phyloP scores from a whole-genome alignment of 2,113 vertebrate genomes.

The Tachysurus fulvidraco region DNA sequence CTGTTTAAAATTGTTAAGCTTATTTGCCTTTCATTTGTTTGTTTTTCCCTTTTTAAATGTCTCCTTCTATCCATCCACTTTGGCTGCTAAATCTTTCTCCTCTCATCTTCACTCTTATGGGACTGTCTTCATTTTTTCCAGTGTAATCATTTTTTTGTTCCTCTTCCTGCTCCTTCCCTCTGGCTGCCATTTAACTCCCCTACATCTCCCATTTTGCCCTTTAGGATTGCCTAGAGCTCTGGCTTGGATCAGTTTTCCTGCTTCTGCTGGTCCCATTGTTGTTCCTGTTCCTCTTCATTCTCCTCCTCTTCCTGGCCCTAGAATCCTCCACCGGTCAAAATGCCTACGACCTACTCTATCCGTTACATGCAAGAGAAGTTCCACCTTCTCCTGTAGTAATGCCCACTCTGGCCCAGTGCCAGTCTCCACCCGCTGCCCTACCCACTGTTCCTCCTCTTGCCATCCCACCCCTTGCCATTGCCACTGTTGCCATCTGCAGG shows the following conservation, averaged over 20 bases:
- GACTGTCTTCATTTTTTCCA: neutral
- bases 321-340: conserved; percentile 42
- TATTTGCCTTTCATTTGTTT: neutral
- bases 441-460: conserved; percentile 63
- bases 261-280: neutral
- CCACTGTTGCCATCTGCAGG: conserved; percentile 58
- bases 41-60: neutral
- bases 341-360: conserved; percentile 63
- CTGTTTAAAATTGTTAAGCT: neutral
- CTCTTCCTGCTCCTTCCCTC: conserved; percentile 11
- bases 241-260: conserved; percentile 12
- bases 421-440: conserved; percentile 61
- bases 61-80: neutral
- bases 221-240: conserved; percentile 13
- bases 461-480: conserved; percentile 52
- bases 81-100: neutral
- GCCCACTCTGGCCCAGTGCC: conserved; percentile 54
- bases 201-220: conserved; percentile 1
- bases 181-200: neutral
- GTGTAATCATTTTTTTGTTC: conserved; percentile 21
- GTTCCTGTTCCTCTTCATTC: neutral
- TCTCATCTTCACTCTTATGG: conserved; percentile 3
- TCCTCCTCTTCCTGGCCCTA: neutral
- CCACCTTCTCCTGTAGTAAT: conserved; percentile 63
- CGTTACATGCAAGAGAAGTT: conserved; percentile 53